Percentiles rank a stretch among this genome's conserved stretches.
phyloP scores from a whole-genome alignment of 1,140 invertebrate species.

The Planococcus citri region DNA sequence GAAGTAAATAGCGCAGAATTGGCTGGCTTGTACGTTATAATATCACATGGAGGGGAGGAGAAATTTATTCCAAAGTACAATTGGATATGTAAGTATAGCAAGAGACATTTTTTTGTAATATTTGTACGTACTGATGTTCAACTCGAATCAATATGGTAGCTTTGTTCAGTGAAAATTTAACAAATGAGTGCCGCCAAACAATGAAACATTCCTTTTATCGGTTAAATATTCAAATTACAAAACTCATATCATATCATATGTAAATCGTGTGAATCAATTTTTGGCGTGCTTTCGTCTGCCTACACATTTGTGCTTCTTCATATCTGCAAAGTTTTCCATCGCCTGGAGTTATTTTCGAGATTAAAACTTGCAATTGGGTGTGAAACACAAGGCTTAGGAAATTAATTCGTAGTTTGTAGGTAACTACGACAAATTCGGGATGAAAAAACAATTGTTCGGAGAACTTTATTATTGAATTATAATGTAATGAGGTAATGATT shows the following conservation, averaged over 20 bases:
- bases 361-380: neutral
- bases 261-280: neutral
- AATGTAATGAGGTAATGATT: too few relatives aligned
- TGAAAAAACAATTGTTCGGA: too few relatives aligned
- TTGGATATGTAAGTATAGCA: too few relatives aligned
- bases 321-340: neutral
- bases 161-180: neutral
- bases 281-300: neutral
- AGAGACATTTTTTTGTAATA: too few relatives aligned
- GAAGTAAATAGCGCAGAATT: too few relatives aligned
- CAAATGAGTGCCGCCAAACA: neutral
- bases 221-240: neutral
- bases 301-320: neutral
- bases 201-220: neutral
- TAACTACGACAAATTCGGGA: too few relatives aligned
- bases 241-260: neutral
- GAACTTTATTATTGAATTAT: too few relatives aligned
- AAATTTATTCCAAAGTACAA: too few relatives aligned
- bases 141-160: neutral
- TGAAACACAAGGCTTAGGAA: too few relatives aligned
- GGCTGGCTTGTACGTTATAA: too few relatives aligned
- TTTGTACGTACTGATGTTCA: neutral
- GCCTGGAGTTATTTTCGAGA: neutral
- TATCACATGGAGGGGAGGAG: too few relatives aligned
- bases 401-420: too few relatives aligned